A percentile compares a stretch with the other conserved stretches of the same genome.
These are phyloP conservation scores for Trachelus troglodyta DNA, from an alignment of 2,888 invertebrate genomes.

Conservation along the genomic window DNA sequence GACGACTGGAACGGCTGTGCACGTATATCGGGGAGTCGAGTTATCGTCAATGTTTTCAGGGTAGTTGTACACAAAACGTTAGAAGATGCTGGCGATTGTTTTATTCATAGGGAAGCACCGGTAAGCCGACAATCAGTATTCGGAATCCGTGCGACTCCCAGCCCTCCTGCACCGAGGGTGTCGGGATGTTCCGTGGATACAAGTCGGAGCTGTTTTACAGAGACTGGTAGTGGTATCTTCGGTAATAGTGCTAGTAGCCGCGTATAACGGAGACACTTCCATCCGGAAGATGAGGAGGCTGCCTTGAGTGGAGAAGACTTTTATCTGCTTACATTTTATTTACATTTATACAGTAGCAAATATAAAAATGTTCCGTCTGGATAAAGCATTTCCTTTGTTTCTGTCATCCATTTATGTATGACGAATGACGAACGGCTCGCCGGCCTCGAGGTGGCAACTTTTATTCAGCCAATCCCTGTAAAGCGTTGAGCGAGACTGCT, in stretches of 20 bases:
- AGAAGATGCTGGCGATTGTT: slow-evolving; percentile 35
- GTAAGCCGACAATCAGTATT: slow-evolving; percentile 50
- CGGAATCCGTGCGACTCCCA: slow-evolving; percentile 35
- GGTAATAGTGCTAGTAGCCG: background rate
- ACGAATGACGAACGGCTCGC: slow-evolving; percentile 19
- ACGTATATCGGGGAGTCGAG: background rate
- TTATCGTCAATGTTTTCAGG: background rate
- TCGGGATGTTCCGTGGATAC: background rate
- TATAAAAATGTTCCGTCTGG: slow-evolving; percentile 35
- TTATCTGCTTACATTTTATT: slow-evolving; percentile 41
- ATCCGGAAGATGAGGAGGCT: background rate
- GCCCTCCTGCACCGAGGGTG: slow-evolving; percentile 14
- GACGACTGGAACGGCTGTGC: background rate
- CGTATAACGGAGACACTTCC: background rate
- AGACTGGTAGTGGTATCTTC: background rate
- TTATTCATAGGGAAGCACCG: slow-evolving; percentile 46
- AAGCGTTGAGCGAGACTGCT: background rate
- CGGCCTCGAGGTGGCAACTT: background rate
- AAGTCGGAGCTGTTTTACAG: background rate
- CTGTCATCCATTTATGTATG: slow-evolving; percentile 30
- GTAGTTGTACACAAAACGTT: slow-evolving; percentile 13
- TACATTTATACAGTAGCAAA: slow-evolving; percentile 41
- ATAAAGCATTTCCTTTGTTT: slow-evolving; percentile 25
- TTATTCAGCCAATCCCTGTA: background rate
- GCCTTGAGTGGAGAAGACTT: slow-evolving; percentile 17